These are phyloP conservation scores for Hemiscyllium ocellatum DNA, from an alignment of 2,113 vertebrate genomes.

Conservation along the genomic window DNA sequence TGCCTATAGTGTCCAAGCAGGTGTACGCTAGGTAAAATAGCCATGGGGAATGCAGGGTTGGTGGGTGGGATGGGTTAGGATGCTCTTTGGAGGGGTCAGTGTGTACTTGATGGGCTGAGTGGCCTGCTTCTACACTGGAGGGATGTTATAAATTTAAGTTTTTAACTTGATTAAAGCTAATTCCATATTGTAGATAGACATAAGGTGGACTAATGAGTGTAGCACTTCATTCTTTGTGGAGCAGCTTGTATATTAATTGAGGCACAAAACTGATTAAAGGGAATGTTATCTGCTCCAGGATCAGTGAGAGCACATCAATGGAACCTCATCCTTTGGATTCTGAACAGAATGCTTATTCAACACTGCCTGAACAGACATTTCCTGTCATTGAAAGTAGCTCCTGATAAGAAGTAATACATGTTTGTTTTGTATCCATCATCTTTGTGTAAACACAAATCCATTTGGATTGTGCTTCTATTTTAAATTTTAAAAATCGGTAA, in stretches of 20 bases:
- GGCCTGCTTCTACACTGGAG: too few species aligned
- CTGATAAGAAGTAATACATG: background rate
- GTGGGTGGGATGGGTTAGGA: too few species aligned
- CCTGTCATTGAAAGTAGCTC: slow-evolving; percentile 24
- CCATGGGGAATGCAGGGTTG: too few species aligned
- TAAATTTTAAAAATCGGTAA: background rate
- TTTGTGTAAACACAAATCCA: slow-evolving; percentile 2
- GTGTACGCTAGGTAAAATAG: too few species aligned
- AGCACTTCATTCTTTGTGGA: background rate
- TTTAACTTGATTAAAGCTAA: background rate
- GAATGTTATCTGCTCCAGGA: background rate
- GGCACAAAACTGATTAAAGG: slow-evolving; percentile 12
- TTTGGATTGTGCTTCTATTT: background rate
- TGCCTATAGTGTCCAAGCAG: too few species aligned
- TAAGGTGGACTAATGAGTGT: background rate
- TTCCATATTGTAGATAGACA: background rate
- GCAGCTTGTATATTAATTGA: background rate
- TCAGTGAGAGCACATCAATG: slow-evolving; percentile 17
- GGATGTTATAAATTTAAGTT: background rate
- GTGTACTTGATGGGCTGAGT: too few species aligned
- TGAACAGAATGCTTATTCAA: slow-evolving; percentile 30
- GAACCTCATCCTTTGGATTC: slow-evolving; percentile 11
- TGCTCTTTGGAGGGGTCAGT: too few species aligned
- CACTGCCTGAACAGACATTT: background rate
- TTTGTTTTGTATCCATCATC: slow-evolving; percentile 3